Percentiles rank a stretch among this genome's conserved stretches.
These are phyloP conservation scores for Abscondita cerata DNA, from an alignment of 2,888 invertebrate genomes.

Conservation along the genomic window DNA sequence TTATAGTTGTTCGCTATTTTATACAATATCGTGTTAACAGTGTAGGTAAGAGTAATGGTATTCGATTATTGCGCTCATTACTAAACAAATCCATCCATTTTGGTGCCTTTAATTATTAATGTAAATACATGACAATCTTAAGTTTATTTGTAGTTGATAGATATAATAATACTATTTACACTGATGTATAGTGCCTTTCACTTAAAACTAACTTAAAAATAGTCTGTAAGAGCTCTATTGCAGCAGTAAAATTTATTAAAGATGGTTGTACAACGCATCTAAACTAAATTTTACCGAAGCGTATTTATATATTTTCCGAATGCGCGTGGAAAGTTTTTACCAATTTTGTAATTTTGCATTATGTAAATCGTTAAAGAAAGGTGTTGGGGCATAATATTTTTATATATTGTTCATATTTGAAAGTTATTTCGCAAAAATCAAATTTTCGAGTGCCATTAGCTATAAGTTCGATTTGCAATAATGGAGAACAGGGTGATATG, in stretches of 20 bases:
- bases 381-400: constrained; percentile 1
- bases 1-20: constrained; percentile 30
- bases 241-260: constrained; percentile 5
- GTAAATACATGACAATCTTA: constrained; percentile 52
- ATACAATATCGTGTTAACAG: constrained; percentile 31
- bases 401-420: constrained; percentile 2
- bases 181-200: constrained; percentile 50
- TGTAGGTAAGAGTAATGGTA: constrained; percentile 24
- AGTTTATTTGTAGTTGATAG: constrained; percentile 26
- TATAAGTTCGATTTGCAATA: constrained; percentile 6
- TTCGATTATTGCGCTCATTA: constrained; percentile 53
- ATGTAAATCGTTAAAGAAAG: not conserved
- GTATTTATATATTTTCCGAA: not conserved
- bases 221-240: constrained; percentile 6
- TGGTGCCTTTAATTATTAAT: constrained; percentile 56
- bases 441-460: constrained; percentile 9
- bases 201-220: constrained; percentile 31
- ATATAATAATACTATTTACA: constrained; percentile 40
- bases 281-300: constrained; percentile 4
- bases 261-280: not conserved
- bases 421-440: not conserved
- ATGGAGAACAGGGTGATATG: constrained; percentile 4
- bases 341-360: not conserved
- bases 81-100: constrained; percentile 59
- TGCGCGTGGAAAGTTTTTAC: no score